These are phyloP conservation scores for Alexandromys fortis DNA, from an alignment of 2,113 vertebrate genomes.

Conservation along the genomic window DNA sequence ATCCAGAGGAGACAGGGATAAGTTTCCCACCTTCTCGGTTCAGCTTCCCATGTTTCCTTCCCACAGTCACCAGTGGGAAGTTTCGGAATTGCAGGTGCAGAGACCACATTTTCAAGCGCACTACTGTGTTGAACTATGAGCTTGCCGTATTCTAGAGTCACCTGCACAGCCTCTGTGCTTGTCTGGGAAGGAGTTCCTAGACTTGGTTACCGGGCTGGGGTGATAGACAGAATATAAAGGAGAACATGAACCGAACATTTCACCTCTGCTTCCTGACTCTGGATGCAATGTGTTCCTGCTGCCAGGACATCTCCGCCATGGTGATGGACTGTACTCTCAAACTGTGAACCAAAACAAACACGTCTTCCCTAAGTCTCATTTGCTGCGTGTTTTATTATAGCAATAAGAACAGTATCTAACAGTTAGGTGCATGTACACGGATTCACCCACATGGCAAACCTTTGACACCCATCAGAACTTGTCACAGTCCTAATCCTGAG, in stretches of 20 bases:
- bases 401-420: background rate
- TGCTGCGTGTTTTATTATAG: background rate
- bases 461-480: background rate
- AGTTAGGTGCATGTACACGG: background rate
- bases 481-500: background rate
- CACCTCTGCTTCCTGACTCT: background rate
- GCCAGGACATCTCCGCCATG: background rate
- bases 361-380: background rate
- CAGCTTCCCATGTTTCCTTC: background rate
- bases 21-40: background rate
- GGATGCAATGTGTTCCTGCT: background rate
- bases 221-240: background rate
- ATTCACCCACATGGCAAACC: background rate
- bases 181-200: background rate
- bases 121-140: too few species aligned
- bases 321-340: background rate
- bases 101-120: background rate
- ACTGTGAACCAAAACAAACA: background rate
- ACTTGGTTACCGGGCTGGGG: background rate
- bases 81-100: background rate
- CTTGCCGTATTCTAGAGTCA: background rate
- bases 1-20: too few species aligned
- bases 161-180: background rate
- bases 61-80: background rate
- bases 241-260: background rate